phyloP scores from a whole-genome alignment of 2,113 vertebrate species.

The Anarrhichthys ocellatus region DNA sequence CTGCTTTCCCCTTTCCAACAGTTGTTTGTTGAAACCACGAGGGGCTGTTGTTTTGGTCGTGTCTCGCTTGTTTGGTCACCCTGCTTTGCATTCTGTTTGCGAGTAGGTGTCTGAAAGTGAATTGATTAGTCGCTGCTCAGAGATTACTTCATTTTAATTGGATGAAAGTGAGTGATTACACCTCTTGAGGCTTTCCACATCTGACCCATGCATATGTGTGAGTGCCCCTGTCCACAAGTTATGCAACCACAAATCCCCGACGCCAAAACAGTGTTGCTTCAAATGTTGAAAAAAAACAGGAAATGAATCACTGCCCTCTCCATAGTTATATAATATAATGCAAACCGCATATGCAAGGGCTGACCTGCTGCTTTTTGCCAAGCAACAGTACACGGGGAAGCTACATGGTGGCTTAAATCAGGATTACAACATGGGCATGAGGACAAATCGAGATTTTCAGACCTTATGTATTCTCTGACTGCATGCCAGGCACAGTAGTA shows the following conservation, averaged over 20 bases:
- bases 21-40: neutral
- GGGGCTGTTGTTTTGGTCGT: neutral
- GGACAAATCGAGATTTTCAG: constrained; percentile 65
- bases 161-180: constrained; percentile 46
- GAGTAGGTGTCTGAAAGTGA: constrained; percentile 42
- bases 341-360: constrained; percentile 34
- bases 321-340: constrained; percentile 72
- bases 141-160: constrained; percentile 59
- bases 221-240: constrained; percentile 23
- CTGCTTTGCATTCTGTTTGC: constrained; percentile 17
- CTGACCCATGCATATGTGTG: constrained; percentile 27
- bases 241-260: constrained; percentile 21
- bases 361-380: constrained; percentile 55
- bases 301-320: constrained; percentile 50
- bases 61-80: neutral
- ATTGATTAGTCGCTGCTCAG: constrained; percentile 43
- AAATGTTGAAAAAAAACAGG: constrained; percentile 18
- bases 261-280: constrained; percentile 17
- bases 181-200: constrained; percentile 32
- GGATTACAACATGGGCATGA: constrained; percentile 75
- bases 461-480: constrained; percentile 65
- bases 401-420: constrained; percentile 71
- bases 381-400: constrained; percentile 51
- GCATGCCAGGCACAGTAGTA: constrained; percentile 51
- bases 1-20: neutral